phyloP scores from a whole-genome alignment of 2,888 invertebrate genomes.

The Serripes groenlandicus region DNA sequence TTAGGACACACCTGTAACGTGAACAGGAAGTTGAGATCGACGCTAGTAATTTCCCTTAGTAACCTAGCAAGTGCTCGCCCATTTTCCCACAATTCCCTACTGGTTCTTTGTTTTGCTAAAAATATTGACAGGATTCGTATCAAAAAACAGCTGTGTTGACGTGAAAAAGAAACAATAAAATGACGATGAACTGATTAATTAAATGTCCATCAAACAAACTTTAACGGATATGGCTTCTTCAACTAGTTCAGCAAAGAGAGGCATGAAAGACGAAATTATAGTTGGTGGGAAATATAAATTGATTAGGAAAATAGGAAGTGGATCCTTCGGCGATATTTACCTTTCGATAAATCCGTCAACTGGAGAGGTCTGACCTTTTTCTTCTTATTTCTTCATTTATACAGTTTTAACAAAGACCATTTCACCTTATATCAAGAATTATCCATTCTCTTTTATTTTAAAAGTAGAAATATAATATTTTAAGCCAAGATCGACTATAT shows the following conservation, averaged over 20 bases:
- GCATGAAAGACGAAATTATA: constrained; percentile 79
- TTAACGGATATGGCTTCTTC: constrained; percentile 34
- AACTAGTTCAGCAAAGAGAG: constrained; percentile 69
- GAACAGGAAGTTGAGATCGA: constrained; percentile 44
- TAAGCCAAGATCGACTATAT: too few relatives aligned
- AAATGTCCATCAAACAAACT: neutral
- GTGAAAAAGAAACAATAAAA: constrained; percentile 54
- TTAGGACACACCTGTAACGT: constrained; percentile 42
- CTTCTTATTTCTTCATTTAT: neutral
- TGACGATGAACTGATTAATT: constrained; percentile 12
- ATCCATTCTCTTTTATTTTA: too few relatives aligned
- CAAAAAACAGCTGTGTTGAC: constrained; percentile 32
- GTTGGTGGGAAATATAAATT: constrained; percentile 85
- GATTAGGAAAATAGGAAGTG: constrained; percentile 86
- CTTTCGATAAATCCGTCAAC: constrained; percentile 84
- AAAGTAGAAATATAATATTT: neutral
- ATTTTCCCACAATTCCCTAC: constrained; percentile 59
- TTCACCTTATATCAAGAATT: too few relatives aligned
- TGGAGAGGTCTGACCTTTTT: constrained; percentile 82
- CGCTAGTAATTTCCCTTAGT: constrained; percentile 57
- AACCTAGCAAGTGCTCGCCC: constrained; percentile 65
- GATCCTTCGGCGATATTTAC: constrained; percentile 86
- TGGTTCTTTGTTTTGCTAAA: constrained; percentile 61
- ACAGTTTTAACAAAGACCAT: too few relatives aligned
- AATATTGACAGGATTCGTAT: constrained; percentile 51